Evolutionary conservation across 2,113 vertebrate genomes (phyloP), one percentile per base, ranked within the genome.

Genomic region (Haemorhous mexicanus): DNA sequence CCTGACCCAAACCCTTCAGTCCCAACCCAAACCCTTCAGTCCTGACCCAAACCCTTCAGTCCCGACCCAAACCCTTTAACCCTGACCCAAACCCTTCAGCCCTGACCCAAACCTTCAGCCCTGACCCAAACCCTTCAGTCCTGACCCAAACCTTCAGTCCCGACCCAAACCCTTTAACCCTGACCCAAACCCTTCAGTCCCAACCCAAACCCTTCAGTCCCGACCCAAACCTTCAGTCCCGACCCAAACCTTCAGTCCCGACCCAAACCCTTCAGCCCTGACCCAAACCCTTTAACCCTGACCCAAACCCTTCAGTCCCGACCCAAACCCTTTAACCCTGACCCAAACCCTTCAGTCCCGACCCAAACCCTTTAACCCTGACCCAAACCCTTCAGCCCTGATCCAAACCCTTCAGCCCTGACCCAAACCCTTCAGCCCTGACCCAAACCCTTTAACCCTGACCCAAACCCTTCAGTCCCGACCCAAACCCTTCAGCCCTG

Each of bases 221-320:
- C 3, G 20, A 0, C 37, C 75, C 49, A 11, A 4, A 5, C 2
- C 30, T 7, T 8, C 0, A 24, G 1, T 0, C 35, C 21, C 26
- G 35, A 5, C 37, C 26, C 37, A 28, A 41, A 14, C 16, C 8
- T 16, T 23, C 7, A 35, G 10, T 1, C 52, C 28, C 17, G 49
- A 7, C 37, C 69, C 49, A 17, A 32, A 19, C 19, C 5, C 20
- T 24, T 41, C 4, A 23, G 2, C 1, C 7, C 28, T 41, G 37
- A 14, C n/a, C 15, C 35, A 37, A 35, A 58, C 6, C 33, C 21
- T 23, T 15, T 3, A 58, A 1, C 0, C 3, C 7, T 35, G 52
- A 3, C 70, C 70, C 39, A 21, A 9, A 26, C 14, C 49, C 26
- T 16, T 52, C 24, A 49, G 4, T 12, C 27, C 26, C 27, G 50